Evolutionary conservation across 2,113 vertebrate genomes (phyloP).

Genomic region (Seriola dumerili): DNA sequence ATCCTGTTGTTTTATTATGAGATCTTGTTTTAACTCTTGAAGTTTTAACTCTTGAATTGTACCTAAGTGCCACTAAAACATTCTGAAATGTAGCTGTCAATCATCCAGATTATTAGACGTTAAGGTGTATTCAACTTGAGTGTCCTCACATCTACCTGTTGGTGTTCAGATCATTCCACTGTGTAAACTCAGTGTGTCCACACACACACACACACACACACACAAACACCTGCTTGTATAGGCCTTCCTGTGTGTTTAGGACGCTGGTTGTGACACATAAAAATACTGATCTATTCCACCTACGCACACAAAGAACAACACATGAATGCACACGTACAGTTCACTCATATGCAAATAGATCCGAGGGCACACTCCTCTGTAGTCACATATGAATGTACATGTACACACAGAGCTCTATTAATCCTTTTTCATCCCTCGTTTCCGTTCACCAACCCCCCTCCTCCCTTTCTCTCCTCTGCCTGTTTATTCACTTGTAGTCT

Average conservation of each 20-base stretch:
- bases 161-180: not conserved
- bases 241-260: constrained; percentile 20
- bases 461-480: no score
- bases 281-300: constrained; percentile 21
- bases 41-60: no score
- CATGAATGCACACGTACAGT: not conserved
- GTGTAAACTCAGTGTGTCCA: constrained; percentile 6
- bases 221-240: constrained; percentile 29
- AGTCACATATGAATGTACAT: not conserved
- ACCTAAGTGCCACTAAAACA: no score
- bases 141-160: not conserved
- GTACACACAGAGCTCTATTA: not conserved
- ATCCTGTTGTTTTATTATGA: no score
- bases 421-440: not conserved
- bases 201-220: not conserved
- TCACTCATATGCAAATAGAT: constrained; percentile 14
- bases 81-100: no score
- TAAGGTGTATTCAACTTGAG: not conserved
- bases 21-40: no score
- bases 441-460: not conserved
- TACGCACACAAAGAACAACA: constrained; percentile 22
- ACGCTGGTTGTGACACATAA: not conserved
- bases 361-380: not conserved
- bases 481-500: no score
- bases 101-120: no score